Conservation (phyloP, 2,113 vertebrate species). For the Trochalopteron elliotii region DNA sequence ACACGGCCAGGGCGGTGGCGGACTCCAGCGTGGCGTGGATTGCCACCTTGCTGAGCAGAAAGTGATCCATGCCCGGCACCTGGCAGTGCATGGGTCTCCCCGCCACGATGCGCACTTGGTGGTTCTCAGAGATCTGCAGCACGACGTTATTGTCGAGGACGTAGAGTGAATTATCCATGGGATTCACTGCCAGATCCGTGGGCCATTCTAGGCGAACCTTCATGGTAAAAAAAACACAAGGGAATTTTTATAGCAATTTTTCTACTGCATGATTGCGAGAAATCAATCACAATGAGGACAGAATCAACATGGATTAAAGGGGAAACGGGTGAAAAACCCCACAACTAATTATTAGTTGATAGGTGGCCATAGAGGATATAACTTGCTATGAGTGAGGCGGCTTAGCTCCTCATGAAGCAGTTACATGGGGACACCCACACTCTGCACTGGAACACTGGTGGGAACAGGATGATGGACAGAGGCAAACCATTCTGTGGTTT, state of each 20-base stretch:
- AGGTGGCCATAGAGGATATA: not conserved
- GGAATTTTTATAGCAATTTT: not conserved
- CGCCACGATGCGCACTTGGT: constrained; percentile 94
- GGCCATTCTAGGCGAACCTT: constrained; percentile 98
- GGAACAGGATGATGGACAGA: not conserved
- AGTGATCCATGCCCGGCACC: constrained; percentile 96
- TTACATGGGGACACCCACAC: not conserved
- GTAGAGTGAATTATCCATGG: constrained; percentile 96
- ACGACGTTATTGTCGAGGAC: constrained; percentile 97
- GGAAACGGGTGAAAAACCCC: not conserved
- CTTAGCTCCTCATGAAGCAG: not conserved
- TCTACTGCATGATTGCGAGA: not conserved
- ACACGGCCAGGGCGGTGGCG: constrained; percentile 89
- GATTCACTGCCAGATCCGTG: constrained; percentile 93
- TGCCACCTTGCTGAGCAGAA: constrained; percentile 93
- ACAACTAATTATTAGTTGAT: not conserved
- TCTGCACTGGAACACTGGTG: not conserved
- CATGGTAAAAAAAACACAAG: not conserved
- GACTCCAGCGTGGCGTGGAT: constrained; percentile 94
- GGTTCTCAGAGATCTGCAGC: constrained; percentile 95
- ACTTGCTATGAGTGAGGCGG: not conserved
- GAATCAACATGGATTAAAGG: not conserved
- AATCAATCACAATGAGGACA: not conserved
- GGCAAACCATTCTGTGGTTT: not conserved
- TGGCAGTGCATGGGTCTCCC: constrained; percentile 98